phyloP scores from a whole-genome alignment of 2,113 vertebrate genomes.

The Eulacestoma nigropectus region DNA sequence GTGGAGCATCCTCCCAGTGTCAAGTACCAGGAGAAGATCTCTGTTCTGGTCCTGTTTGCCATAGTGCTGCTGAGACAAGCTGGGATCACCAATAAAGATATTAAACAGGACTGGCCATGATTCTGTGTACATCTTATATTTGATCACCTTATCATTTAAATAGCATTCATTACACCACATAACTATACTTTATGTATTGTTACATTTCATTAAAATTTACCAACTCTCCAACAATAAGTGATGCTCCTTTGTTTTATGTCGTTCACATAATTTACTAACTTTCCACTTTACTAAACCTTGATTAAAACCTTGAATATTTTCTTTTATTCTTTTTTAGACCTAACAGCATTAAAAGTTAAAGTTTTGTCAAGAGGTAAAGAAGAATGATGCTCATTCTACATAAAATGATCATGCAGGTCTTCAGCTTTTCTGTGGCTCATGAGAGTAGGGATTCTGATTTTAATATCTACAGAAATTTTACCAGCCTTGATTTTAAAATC shows the following conservation, averaged over 20 bases:
- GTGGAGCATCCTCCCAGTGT: too few relatives aligned
- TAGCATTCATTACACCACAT: background rate
- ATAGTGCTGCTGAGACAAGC: background rate
- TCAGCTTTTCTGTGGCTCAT: background rate
- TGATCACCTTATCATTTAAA: background rate
- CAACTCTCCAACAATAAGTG: background rate
- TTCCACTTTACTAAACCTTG: background rate
- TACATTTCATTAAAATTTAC: background rate
- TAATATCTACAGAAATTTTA: background rate
- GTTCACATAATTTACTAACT: background rate
- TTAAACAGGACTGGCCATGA: background rate
- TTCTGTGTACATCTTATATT: background rate
- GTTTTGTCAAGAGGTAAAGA: background rate
- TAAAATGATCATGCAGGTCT: background rate
- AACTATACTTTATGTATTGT: rapidly evolving
- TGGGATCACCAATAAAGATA: background rate
- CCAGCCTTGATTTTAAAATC: background rate
- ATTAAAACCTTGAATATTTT: background rate
- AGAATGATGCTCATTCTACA: background rate
- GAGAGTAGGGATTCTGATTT: background rate
- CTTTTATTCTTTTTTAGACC: background rate
- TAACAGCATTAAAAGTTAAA: background rate
- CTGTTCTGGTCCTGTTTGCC: background rate
- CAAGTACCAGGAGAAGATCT: background rate
- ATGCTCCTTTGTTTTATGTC: background rate